A percentile compares a stretch with the other conserved stretches of the same genome.
Conservation (phyloP, 2,888 invertebrate genomes). For the Meta bourneti region DNA sequence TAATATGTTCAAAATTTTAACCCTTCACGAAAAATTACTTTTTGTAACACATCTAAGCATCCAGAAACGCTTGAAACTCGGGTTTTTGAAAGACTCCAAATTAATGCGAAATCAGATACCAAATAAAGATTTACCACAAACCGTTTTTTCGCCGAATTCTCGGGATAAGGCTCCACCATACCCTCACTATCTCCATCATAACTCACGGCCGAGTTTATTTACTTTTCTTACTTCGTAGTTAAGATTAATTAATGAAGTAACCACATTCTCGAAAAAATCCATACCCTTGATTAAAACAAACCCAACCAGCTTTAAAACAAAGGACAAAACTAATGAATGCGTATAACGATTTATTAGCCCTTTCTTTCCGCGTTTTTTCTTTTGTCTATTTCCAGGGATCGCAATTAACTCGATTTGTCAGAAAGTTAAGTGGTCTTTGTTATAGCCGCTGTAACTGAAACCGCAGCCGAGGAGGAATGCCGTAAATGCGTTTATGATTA, state of each 20-base stretch:
- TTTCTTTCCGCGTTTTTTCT: neutral
- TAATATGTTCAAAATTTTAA: too few species aligned
- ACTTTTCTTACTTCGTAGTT: neutral
- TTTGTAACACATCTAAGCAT: too few species aligned
- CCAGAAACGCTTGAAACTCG: too few species aligned
- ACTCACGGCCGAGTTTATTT: neutral
- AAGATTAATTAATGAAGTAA: neutral
- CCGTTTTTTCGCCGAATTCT: too few species aligned
- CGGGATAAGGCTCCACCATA: too few species aligned
- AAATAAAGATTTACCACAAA: too few species aligned
- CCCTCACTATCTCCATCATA: neutral
- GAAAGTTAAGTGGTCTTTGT: slow-evolving; percentile 42
- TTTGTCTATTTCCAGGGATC: neutral
- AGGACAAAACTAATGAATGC: slow-evolving; percentile 46
- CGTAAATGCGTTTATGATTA: slow-evolving; percentile 35
- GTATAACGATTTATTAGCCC: slow-evolving; percentile 11
- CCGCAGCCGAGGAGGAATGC: neutral
- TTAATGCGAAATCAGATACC: too few species aligned
- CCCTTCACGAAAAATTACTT: too few species aligned
- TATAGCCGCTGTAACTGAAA: slow-evolving; percentile 26
- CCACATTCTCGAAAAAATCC: neutral
- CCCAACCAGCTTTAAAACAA: slow-evolving; percentile 9
- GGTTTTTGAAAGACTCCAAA: too few species aligned
- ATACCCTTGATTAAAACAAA: slow-evolving; percentile 31
- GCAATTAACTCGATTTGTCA: slow-evolving; percentile 55